Conservation (phyloP, 2,797 vertebrate genomes). For the Gymnoscopelus braueri region DNA sequence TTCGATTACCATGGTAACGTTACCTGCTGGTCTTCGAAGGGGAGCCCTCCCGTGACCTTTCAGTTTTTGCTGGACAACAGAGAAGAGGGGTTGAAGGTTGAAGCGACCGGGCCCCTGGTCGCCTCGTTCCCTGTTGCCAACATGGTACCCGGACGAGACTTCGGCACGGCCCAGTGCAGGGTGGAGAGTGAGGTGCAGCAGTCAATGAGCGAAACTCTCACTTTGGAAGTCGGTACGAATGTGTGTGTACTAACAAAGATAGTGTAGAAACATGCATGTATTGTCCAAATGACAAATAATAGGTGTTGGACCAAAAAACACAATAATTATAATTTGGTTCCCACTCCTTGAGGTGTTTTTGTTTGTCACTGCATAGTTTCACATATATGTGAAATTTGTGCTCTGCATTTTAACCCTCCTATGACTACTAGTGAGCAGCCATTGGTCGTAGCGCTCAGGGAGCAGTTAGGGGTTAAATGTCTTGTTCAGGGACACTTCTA, state of each 20-base stretch:
- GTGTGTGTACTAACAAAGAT: no score
- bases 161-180: slow-evolving; percentile 66
- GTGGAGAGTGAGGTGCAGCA: slow-evolving; percentile 65
- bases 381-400: background rate
- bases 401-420: background rate
- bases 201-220: slow-evolving; percentile 67
- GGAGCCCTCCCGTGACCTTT: slow-evolving; percentile 74
- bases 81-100: slow-evolving; percentile 29
- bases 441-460: no score
- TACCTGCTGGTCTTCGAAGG: slow-evolving; percentile 71
- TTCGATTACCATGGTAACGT: slow-evolving; percentile 63
- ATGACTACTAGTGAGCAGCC: no score
- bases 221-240: slow-evolving; percentile 78
- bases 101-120: slow-evolving; percentile 43
- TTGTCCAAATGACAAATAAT: no score
- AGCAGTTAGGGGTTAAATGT: no score
- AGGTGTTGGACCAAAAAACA: no score
- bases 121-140: slow-evolving; percentile 68
- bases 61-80: slow-evolving; percentile 59
- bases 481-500: no score
- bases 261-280: no score
- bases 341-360: no score
- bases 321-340: no score
- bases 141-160: slow-evolving; percentile 61
- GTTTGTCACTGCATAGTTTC: background rate